Conservation (phyloP, 2,113 vertebrate genomes). For the Dasyurus viverrinus region DNA sequence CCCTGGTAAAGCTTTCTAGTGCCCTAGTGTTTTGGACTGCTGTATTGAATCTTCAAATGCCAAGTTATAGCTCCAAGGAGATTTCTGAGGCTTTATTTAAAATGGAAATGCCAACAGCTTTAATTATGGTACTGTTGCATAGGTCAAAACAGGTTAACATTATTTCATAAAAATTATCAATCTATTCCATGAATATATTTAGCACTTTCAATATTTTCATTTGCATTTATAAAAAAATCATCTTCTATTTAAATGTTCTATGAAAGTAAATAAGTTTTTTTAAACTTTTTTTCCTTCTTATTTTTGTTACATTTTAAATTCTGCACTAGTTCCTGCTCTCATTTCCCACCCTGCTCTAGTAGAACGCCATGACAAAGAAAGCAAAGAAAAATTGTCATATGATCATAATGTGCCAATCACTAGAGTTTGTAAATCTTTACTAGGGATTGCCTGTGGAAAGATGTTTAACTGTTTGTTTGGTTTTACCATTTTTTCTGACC, state of each 20-base stretch:
- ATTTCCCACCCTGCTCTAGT: not conserved
- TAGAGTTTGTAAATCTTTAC: not conserved
- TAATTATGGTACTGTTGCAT: constrained; percentile 74
- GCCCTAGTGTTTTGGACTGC: constrained; percentile 47
- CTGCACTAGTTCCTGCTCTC: not conserved
- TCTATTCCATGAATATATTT: constrained; percentile 56
- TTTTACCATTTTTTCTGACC: constrained; percentile 13
- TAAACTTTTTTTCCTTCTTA: not conserved
- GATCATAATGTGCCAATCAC: constrained; percentile 35
- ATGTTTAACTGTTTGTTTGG: not conserved
- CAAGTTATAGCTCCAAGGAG: constrained; percentile 67
- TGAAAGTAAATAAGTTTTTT: constrained; percentile 38
- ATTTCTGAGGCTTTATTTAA: constrained; percentile 75
- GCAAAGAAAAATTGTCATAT: constrained; percentile 25
- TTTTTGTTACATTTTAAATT: not conserved
- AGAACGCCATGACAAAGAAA: constrained; percentile 15
- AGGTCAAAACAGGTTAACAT: constrained; percentile 52
- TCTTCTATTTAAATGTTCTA: constrained; percentile 47
- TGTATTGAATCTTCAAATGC: constrained; percentile 65
- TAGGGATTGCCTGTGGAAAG: not conserved
- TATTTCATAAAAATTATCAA: constrained; percentile 57
- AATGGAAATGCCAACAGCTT: constrained; percentile 76
- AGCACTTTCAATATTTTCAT: constrained; percentile 68
- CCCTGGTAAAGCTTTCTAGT: constrained; percentile 67
- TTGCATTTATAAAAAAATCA: constrained; percentile 57